Base-by-base conservation (phyloP, 2,888 invertebrate genomes). In the Antheraea assamensis region DNA sequence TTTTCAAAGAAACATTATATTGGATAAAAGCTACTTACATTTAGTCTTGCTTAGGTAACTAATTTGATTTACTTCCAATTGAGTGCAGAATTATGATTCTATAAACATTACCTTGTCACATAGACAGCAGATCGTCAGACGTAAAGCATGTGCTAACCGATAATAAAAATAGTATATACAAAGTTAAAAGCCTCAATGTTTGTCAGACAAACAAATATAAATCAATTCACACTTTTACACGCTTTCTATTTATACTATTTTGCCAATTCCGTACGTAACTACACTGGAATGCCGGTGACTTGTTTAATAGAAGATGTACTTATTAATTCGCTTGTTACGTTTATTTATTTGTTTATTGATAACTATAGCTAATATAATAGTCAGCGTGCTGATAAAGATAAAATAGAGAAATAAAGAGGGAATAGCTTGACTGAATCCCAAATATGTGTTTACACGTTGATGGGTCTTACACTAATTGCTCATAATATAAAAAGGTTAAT, bases 211-310 rank as follows among this genome's bases (percentile, higher is more conserved):
- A 74, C 74, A 78, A 75, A 77, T 75, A 68, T 74, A 75, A 74
- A 75, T 76, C 75, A 77, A 80, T 77, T 76, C 75, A 77, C 78
- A 78, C 75, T 76, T 77, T 75, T 75, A 75, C 73, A 74, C 73
- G 75, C 79, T 83, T 79, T 82, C 79, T 79, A 77, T 71, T 71
- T 42, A 42, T 42, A 13, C 64, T 71, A 27, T 58, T 64, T 71
- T 52, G 72, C 72, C 72, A 74, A 72, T 74, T 72, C n/a, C 73
- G 71, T 71, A 74, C 66, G 24, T 71, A 24, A 71, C 66, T 64
- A 74, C 55, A 52, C 31, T 61, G 73, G 31, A 55, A 47, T 55
- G 52, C 35, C 30, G 71, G 58, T 58, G 17, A 52, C 73, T n/a
- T 35, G 70, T 47, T 58, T 35, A 30, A 27, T 58, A 55, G 30